Evolutionary conservation across 2,797 vertebrate species (phyloP).

Genomic region (Cirrhinus molitorella): DNA sequence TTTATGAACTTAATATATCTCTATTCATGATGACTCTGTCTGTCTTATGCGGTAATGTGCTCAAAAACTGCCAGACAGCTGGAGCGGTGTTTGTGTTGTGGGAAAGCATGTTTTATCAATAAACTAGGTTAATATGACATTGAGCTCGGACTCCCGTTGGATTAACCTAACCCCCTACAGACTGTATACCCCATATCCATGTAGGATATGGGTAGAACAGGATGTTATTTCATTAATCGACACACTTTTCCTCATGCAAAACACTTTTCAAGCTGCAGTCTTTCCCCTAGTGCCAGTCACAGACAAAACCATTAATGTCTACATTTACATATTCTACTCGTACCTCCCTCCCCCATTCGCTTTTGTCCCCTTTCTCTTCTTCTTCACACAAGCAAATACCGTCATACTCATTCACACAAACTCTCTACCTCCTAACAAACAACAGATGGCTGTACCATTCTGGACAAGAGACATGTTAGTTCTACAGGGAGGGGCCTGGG

Average conservation of each 20-base stretch:
- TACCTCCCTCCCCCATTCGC: slow-evolving; percentile 3
- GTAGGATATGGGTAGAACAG: slow-evolving; percentile 39
- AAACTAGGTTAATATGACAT: slow-evolving; percentile 78
- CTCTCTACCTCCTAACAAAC: slow-evolving; percentile 79
- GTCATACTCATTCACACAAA: slow-evolving; percentile 60
- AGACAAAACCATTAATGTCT: slow-evolving; percentile 29
- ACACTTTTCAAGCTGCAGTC: slow-evolving; percentile 5
- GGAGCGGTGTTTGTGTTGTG: slow-evolving; percentile 16
- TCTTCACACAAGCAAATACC: slow-evolving; percentile 54
- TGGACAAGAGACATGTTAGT: slow-evolving; percentile 76
- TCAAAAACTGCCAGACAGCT: not conserved
- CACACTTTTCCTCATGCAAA: slow-evolving; percentile 17
- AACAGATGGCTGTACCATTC: slow-evolving; percentile 83
- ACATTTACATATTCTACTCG: slow-evolving; percentile 51
- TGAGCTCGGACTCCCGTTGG: slow-evolving; percentile 64
- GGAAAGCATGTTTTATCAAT: slow-evolving; percentile 47
- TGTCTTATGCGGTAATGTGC: not conserved
- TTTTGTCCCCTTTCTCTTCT: slow-evolving; percentile 8
- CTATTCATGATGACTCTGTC: not conserved
- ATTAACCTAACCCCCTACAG: slow-evolving; percentile 69
- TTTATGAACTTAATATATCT: not conserved
- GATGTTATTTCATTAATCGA: slow-evolving; percentile 43
- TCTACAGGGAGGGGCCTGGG: slow-evolving; percentile 61
- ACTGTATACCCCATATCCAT: slow-evolving; percentile 55
- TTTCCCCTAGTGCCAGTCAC: slow-evolving; percentile 26